Evolutionary conservation across 2,888 invertebrate species (phyloP).

Genomic region (Eupithecia inturbata): DNA sequence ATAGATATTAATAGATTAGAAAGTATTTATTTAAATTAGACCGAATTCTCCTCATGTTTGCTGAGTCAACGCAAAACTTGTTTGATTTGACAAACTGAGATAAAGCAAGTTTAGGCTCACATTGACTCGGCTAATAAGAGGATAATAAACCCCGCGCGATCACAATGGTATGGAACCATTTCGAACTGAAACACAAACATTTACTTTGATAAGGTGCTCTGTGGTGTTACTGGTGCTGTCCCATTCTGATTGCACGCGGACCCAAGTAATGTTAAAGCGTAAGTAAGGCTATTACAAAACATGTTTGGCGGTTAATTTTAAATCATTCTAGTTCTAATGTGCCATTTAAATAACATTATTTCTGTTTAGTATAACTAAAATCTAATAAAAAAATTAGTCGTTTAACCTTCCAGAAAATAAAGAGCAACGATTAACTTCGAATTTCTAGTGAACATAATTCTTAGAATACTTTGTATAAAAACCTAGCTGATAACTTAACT

Average conservation of each 20-base stretch:
- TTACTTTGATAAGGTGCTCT: neutral
- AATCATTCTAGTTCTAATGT: neutral
- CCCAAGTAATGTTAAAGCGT: neutral
- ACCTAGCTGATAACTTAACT: neutral
- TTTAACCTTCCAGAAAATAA: neutral
- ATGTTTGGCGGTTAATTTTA: neutral
- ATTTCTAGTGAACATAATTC: slow-evolving; percentile 1
- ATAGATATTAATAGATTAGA: no score
- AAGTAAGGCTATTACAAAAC: neutral
- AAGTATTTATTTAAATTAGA: no score
- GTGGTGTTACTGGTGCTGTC: neutral
- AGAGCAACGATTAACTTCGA: neutral
- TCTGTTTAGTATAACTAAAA: neutral
- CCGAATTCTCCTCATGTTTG: no score
- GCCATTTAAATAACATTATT: neutral
- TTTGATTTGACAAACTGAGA: neutral
- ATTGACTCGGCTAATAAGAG: no score
- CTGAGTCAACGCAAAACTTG: neutral
- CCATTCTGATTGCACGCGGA: neutral
- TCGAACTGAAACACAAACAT: neutral
- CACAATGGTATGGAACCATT: neutral
- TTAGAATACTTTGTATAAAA: neutral
- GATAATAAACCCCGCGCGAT: neutral
- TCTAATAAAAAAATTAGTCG: neutral
- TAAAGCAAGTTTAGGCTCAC: neutral